phyloP scores from a whole-genome alignment of 1,140 invertebrate genomes.

The Eumaeus atala region DNA sequence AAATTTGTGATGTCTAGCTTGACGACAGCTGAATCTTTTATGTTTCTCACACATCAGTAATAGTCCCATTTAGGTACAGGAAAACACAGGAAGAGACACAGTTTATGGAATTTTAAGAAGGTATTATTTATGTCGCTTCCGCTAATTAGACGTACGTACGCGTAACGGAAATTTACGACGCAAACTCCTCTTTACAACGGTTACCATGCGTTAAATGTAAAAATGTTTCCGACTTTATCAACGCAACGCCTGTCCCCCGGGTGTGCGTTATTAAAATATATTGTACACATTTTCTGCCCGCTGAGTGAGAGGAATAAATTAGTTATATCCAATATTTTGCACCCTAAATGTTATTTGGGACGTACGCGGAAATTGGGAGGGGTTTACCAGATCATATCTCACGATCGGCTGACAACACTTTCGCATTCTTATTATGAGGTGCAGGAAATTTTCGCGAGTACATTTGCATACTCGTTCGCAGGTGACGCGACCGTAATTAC shows the following conservation, averaged over 20 bases:
- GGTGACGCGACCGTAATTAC: constrained; percentile 64
- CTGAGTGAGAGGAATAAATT: constrained; percentile 63
- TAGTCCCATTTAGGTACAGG: too few species aligned
- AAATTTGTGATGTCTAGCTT: too few species aligned
- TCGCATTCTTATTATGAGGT: constrained; percentile 62
- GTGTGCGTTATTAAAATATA: constrained; percentile 72
- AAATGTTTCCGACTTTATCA: constrained; percentile 62
- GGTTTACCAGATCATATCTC: constrained; percentile 60
- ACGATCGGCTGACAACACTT: constrained; percentile 44
- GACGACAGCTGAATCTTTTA: too few species aligned
- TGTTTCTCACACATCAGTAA: too few species aligned
- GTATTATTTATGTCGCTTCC: neutral
- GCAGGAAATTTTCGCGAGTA: constrained; percentile 51
- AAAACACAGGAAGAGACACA: too few species aligned
- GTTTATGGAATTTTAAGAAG: too few species aligned
- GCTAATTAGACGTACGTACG: neutral
- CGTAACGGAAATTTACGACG: constrained; percentile 43
- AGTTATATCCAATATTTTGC: constrained; percentile 71
- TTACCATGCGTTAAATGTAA: constrained; percentile 48
- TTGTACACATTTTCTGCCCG: constrained; percentile 45
- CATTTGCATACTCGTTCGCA: constrained; percentile 62
- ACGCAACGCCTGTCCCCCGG: constrained; percentile 50
- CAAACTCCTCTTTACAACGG: constrained; percentile 42
- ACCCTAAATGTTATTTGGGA: constrained; percentile 66
- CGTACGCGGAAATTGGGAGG: constrained; percentile 61